These are phyloP conservation scores for Macropus fuliginosus DNA, from an alignment of 2,797 vertebrate species.

Conservation along the genomic window DNA sequence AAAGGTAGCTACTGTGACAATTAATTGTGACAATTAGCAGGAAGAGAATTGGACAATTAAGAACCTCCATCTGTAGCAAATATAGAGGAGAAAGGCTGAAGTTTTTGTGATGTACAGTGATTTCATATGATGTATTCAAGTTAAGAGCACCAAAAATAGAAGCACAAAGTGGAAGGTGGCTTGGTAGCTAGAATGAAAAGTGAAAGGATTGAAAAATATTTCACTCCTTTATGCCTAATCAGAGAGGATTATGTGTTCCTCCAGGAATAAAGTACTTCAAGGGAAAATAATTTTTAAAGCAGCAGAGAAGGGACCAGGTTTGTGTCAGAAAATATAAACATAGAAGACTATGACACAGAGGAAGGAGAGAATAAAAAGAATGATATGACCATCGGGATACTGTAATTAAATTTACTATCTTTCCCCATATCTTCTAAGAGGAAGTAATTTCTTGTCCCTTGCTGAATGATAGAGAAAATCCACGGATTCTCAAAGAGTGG, in stretches of 20 bases:
- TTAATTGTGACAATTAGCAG: background rate
- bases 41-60: background rate
- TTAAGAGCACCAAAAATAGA: background rate
- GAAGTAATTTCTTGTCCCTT: background rate
- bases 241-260: background rate
- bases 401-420: background rate
- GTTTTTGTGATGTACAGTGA: background rate
- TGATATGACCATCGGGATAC: background rate
- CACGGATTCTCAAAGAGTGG: background rate
- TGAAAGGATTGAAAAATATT: background rate
- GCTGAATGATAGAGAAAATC: background rate
- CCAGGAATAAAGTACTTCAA: background rate
- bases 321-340: background rate
- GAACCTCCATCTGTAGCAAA: background rate
- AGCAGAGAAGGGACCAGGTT: background rate
- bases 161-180: background rate
- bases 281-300: background rate
- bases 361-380: background rate
- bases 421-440: background rate
- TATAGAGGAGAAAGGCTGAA: background rate
- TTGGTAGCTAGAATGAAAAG: background rate
- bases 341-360: background rate
- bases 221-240: background rate
- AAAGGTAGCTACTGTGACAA: background rate
- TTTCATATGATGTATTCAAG: background rate